These are phyloP conservation scores for Drosophila gaucha DNA, from an alignment of 2,888 invertebrate genomes.

Conservation along the genomic window DNA sequence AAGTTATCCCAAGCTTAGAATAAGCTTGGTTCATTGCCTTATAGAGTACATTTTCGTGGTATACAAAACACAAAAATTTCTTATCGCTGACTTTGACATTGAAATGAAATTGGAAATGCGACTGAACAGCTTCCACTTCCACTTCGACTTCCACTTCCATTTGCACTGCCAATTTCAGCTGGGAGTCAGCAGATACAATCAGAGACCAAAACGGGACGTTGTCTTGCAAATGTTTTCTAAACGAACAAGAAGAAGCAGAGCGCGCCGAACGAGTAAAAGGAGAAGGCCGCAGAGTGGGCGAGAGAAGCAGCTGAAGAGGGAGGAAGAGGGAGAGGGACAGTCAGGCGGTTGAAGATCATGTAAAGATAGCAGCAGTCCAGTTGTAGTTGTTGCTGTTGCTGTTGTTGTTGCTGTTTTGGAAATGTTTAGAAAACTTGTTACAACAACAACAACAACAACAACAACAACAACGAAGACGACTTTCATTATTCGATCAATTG, in stretches of 20 bases:
- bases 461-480: conserved; percentile 36
- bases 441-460: conserved; percentile 9
- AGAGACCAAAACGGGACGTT: conserved; percentile 30
- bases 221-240: conserved; percentile 41
- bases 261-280: conserved; percentile 35
- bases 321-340: not conserved
- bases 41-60: not conserved
- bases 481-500: conserved; percentile 75
- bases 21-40: not conserved
- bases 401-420: conserved; percentile 13
- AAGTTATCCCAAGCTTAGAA: no score
- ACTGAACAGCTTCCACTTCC: conserved; percentile 13
- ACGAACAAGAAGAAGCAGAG: conserved; percentile 30
- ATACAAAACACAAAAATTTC: not conserved
- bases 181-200: conserved; percentile 28
- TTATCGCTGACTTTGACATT: conserved; percentile 6
- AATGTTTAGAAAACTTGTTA: conserved; percentile 59
- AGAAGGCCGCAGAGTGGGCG: conserved; percentile 8
- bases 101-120: conserved; percentile 5
- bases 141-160: conserved; percentile 20
- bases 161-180: conserved; percentile 27
- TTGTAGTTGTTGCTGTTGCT: conserved; percentile 18
- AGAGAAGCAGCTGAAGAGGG: not conserved
- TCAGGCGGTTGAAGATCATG: conserved; percentile 20
- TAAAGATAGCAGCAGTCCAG: conserved; percentile 17